Percentiles rank a stretch among this genome's conserved stretches.
Conservation (phyloP, 2,797 vertebrate genomes). For the Brachyrhaphis roseni region DNA sequence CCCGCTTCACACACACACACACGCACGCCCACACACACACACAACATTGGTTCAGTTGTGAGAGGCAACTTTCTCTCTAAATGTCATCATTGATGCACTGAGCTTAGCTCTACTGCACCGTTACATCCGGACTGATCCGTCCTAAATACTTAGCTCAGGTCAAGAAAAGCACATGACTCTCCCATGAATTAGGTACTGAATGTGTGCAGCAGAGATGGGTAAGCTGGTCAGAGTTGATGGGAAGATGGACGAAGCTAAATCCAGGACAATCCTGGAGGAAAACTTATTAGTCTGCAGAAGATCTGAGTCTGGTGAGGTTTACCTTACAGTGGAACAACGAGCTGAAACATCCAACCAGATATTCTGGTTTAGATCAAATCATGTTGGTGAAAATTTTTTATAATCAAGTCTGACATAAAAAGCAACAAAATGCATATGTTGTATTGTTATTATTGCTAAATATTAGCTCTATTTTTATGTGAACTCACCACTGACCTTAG, state of each 20-base stretch:
- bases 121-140: not conserved
- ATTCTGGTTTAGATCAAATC: not conserved
- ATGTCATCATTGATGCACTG: conserved; percentile 29
- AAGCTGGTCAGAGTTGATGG: not conserved
- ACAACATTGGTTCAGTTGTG: not conserved
- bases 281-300: not conserved
- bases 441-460: not conserved
- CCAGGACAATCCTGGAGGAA: not conserved
- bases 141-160: not conserved
- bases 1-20: conserved; percentile 19
- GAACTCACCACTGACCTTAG: not conserved
- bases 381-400: not conserved
- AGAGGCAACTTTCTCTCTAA: conserved; percentile 40
- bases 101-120: not conserved
- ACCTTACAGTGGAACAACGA: not conserved
- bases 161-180: not conserved
- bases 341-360: not conserved
- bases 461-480: not conserved
- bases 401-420: not conserved
- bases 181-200: not conserved
- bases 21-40: not conserved
- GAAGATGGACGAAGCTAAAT: not conserved
- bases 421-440: not conserved
- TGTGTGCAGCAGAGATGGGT: not conserved
- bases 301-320: not conserved